phyloP scores from a whole-genome alignment of 2,888 invertebrate species.

The Syrista parreyssii region DNA sequence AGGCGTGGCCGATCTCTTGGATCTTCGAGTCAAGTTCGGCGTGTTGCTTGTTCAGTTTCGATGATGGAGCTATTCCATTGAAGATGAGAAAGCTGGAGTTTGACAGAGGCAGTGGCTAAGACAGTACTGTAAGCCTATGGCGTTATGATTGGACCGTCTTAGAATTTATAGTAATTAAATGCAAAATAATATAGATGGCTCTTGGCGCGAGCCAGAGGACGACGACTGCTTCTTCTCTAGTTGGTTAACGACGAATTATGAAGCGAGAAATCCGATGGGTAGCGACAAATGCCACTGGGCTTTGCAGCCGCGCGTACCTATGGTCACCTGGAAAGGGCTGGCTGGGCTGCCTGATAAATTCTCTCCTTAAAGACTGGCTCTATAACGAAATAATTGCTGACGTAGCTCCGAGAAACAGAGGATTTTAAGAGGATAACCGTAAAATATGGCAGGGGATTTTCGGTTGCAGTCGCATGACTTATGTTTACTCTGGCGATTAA shows the following conservation, averaged over 20 bases:
- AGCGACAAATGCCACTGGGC: slow-evolving; percentile 3
- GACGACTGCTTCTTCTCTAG: not conserved
- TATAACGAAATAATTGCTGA: slow-evolving; percentile 3
- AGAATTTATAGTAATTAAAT: slow-evolving; percentile 4
- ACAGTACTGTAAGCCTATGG: no score
- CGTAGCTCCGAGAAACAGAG: not conserved
- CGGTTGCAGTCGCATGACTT: not conserved
- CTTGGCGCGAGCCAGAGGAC: not conserved
- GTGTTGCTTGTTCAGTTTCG: not conserved
- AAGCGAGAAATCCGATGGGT: not conserved
- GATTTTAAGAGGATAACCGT: slow-evolving; percentile 1
- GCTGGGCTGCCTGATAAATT: not conserved
- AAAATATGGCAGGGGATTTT: not conserved
- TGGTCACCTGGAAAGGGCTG: not conserved
- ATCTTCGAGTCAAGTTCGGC: slow-evolving; percentile 19
- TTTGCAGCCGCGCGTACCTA: not conserved
- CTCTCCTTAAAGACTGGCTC: not conserved
- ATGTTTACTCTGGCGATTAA: not conserved
- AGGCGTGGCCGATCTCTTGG: slow-evolving; percentile 64
- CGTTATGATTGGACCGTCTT: not conserved
- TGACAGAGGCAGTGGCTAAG: no score
- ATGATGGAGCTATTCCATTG: not conserved
- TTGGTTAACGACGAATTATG: slow-evolving; percentile 3
- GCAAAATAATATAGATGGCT: not conserved
- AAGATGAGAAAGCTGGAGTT: no score